phyloP scores from a whole-genome alignment of 2,888 invertebrate species.

The Cataglyphis cursor region DNA sequence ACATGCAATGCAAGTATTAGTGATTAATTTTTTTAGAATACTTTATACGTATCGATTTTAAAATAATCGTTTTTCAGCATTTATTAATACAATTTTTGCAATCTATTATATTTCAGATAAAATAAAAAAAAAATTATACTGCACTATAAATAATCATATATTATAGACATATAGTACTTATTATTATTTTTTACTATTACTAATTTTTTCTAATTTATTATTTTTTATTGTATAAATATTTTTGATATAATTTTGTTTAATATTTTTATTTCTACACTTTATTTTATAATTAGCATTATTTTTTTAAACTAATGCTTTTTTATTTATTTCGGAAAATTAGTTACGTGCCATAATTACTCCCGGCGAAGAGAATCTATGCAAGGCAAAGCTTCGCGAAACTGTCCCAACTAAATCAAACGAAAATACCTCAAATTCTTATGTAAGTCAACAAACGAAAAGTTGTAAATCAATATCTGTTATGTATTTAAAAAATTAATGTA shows the following conservation, averaged over 20 bases:
- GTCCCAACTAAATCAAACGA: constrained; percentile 57
- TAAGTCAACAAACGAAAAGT: constrained; percentile 74
- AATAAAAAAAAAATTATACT: not conserved
- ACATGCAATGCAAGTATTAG: not conserved
- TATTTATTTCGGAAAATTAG: constrained; percentile 73
- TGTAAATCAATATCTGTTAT: not conserved
- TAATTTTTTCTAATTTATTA: constrained; percentile 3
- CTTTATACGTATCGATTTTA: not conserved
- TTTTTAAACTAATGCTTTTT: constrained; percentile 48
- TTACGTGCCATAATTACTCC: constrained; percentile 77
- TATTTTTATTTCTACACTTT: constrained; percentile 46
- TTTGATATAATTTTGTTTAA: constrained; percentile 31
- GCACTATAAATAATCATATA: not conserved
- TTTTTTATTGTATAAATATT: not conserved
- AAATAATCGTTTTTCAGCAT: not conserved
- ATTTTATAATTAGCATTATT: constrained; percentile 38
- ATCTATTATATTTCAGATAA: not conserved
- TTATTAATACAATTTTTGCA: not conserved
- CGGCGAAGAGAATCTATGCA: constrained; percentile 71
- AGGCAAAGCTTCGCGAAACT: constrained; percentile 76
- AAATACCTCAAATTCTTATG: constrained; percentile 79
- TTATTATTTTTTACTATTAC: constrained; percentile 13
- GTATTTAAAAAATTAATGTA: constrained; percentile 1
- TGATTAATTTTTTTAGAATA: constrained; percentile 13
- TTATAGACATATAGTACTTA: not conserved